Evolutionary conservation across 2,888 invertebrate species (phyloP).

Genomic region (Eristalinus aeneus): DNA sequence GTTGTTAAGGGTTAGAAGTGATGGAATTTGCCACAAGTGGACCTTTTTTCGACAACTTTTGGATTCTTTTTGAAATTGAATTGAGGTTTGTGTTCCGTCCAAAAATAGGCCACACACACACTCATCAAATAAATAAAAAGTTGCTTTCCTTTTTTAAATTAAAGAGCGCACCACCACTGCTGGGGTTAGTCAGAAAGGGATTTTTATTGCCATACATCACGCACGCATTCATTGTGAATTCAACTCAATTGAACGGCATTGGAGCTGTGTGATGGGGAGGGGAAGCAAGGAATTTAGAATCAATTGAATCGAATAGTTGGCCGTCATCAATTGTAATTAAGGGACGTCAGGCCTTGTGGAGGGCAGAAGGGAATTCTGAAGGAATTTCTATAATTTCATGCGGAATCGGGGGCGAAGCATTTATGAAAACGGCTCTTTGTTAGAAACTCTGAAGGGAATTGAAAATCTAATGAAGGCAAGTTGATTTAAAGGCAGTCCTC

Average conservation of each 20-base stretch:
- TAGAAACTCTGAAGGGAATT: no score
- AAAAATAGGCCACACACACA: neutral
- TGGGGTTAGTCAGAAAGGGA: neutral
- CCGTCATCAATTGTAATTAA: constrained; percentile 20
- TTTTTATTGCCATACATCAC: constrained; percentile 28
- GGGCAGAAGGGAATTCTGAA: neutral
- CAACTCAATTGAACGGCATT: constrained; percentile 15
- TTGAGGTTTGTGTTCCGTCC: neutral
- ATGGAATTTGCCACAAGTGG: neutral
- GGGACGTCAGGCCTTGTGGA: neutral
- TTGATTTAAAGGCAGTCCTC: no score
- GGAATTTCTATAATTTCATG: neutral
- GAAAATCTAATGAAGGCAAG: no score
- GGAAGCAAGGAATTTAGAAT: constrained; percentile 15
- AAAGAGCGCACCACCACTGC: neutral
- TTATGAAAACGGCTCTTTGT: no score
- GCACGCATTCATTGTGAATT: constrained; percentile 18
- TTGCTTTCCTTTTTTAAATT: neutral
- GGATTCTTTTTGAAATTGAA: neutral
- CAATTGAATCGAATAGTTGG: constrained; percentile 24
- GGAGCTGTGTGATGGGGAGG: neutral
- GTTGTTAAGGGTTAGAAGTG: neutral
- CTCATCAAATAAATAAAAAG: neutral
- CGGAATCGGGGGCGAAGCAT: neutral
- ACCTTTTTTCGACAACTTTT: neutral